These are phyloP conservation scores for Achroia grisella DNA, from an alignment of 1,140 invertebrate species.

Conservation along the genomic window DNA sequence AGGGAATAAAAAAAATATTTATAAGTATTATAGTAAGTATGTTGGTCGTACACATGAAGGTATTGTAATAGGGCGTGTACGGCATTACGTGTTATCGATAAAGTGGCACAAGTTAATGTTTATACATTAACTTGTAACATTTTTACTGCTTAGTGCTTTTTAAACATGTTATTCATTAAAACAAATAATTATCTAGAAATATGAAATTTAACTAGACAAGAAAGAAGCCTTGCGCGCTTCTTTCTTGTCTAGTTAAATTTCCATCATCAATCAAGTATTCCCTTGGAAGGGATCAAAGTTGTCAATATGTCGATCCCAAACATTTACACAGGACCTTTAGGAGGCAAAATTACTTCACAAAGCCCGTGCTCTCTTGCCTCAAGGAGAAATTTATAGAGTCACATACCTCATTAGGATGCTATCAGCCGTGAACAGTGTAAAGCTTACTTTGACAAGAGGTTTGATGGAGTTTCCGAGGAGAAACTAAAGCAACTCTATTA, in stretches of 20 bases:
- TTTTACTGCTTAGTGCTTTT: too few relatives aligned
- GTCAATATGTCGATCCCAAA: conserved; percentile 18
- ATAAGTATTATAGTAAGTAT: too few relatives aligned
- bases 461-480: background rate
- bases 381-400: conserved; percentile 10
- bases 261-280: conserved; percentile 19
- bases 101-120: too few relatives aligned
- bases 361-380: conserved; percentile 2
- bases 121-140: too few relatives aligned
- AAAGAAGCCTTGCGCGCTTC: too few relatives aligned
- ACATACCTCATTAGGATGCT: conserved; percentile 10
- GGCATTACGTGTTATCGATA: too few relatives aligned
- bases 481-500: too few relatives aligned
- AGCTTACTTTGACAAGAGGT: background rate
- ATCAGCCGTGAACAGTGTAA: conserved; percentile 3
- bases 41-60: too few relatives aligned
- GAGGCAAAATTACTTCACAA: conserved; percentile 13
- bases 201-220: background rate
- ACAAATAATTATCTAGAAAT: conserved; percentile 6
- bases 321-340: conserved; percentile 1
- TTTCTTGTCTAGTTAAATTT: too few relatives aligned
- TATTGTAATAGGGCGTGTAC: too few relatives aligned
- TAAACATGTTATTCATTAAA: conserved; percentile 4
- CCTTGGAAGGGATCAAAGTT: conserved; percentile 15
- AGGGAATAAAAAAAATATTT: too few relatives aligned